Conservation (phyloP, 2,888 invertebrate species). For the Germaria angustata region DNA sequence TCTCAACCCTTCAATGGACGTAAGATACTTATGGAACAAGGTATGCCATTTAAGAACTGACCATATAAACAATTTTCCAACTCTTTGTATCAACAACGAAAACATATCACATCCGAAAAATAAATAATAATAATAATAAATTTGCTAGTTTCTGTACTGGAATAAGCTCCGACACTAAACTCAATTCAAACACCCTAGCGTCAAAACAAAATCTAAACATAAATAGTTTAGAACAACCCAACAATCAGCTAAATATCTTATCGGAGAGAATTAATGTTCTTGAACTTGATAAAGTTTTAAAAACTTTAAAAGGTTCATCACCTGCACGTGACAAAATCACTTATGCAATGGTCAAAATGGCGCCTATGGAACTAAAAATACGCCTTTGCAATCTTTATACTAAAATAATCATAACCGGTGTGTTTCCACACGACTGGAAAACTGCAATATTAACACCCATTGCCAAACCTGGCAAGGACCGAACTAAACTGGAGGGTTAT, state of each 20-base stretch:
- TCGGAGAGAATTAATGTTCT: background rate
- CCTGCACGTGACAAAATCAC: background rate
- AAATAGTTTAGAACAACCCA: background rate
- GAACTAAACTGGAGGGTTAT: too few species aligned
- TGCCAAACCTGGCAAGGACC: too few species aligned
- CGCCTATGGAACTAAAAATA: background rate
- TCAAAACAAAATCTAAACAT: background rate
- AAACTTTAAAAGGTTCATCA: background rate
- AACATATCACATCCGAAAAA: background rate
- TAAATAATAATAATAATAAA: background rate
- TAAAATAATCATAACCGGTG: background rate
- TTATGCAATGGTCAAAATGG: background rate
- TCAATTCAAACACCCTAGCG: background rate
- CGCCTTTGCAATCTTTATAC: background rate
- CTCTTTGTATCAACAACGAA: background rate
- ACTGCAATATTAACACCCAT: conserved; percentile 3
- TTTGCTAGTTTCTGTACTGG: conserved; percentile 18
- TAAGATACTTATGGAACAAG: conserved; percentile 25
- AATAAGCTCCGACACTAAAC: conserved; percentile 15
- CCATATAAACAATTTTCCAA: background rate
- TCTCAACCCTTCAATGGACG: conserved; percentile 37
- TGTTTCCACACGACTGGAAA: conserved; percentile 5
- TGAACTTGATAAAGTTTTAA: background rate
- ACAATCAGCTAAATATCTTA: background rate
- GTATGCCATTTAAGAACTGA: background rate